Conservation (phyloP, 2,888 invertebrate genomes). For the Labia minor region DNA sequence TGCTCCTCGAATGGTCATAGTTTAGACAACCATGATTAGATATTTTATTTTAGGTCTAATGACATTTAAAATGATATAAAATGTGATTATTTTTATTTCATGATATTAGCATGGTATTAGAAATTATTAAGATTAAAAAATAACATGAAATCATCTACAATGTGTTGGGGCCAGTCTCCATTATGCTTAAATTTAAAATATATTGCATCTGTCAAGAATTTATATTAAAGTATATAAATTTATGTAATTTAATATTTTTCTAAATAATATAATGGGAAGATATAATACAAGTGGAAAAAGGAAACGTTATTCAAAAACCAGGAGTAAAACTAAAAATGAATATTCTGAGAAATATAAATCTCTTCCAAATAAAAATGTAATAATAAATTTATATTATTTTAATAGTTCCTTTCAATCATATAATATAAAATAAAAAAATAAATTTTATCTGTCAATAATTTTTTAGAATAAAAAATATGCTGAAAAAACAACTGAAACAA, state of each 20-base stretch:
- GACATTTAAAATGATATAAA: too few relatives aligned
- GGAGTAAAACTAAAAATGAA: background rate
- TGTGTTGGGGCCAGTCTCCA: background rate
- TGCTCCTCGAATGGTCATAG: too few relatives aligned
- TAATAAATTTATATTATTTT: background rate
- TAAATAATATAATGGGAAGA: background rate
- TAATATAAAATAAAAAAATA: background rate
- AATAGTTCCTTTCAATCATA: too few relatives aligned
- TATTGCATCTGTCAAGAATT: background rate
- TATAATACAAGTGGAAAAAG: background rate
- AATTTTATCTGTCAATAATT: background rate
- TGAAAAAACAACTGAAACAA: background rate
- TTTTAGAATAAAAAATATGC: background rate
- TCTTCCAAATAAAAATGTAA: background rate
- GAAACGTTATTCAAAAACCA: background rate
- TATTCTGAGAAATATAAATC: background rate
- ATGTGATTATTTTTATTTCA: too few relatives aligned
- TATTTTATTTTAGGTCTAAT: too few relatives aligned
- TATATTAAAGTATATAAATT: background rate
- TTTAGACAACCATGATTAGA: too few relatives aligned
- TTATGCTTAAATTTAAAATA: too few relatives aligned
- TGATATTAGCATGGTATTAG: too few relatives aligned
- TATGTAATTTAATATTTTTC: background rate
- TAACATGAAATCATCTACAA: background rate
- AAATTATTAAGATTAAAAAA: background rate